These are phyloP conservation scores for Tridacna crocea DNA, from an alignment of 2,888 invertebrate species.

Conservation along the genomic window DNA sequence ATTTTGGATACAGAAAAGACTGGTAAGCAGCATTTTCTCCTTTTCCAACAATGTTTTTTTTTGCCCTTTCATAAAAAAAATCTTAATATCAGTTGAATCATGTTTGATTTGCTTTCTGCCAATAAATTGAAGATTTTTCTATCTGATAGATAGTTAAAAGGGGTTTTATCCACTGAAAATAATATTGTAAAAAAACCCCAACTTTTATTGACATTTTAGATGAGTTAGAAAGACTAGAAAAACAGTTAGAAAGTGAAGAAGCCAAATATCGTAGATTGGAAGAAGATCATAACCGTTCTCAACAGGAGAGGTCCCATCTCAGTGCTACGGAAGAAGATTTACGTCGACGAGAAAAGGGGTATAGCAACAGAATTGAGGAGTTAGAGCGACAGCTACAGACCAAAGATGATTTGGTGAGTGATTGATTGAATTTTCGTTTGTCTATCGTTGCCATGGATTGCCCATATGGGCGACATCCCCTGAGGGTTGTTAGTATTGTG, in stretches of 20 bases:
- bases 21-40: background rate
- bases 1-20: background rate
- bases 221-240: conserved; percentile 77
- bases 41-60: background rate
- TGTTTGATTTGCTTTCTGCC: too few species aligned
- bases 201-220: conserved; percentile 63
- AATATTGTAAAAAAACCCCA: too few species aligned
- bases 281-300: conserved; percentile 77
- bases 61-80: too few species aligned
- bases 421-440: background rate
- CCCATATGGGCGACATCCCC: too few species aligned
- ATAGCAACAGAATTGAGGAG: conserved; percentile 69
- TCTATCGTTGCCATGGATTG: too few species aligned
- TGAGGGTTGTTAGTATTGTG: too few species aligned
- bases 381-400: conserved; percentile 78
- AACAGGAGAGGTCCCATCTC: conserved; percentile 70
- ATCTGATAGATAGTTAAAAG: too few species aligned
- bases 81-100: too few species aligned
- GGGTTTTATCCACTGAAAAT: too few species aligned
- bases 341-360: conserved; percentile 64
- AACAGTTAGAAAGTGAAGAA: conserved; percentile 76
- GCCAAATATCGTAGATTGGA: conserved; percentile 70
- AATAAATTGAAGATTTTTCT: too few species aligned
- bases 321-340: conserved; percentile 66
- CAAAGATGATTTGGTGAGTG: conserved; percentile 80